These are phyloP conservation scores for Scaptomyza tumidula DNA, from an alignment of 2,888 invertebrate genomes.

Conservation along the genomic window DNA sequence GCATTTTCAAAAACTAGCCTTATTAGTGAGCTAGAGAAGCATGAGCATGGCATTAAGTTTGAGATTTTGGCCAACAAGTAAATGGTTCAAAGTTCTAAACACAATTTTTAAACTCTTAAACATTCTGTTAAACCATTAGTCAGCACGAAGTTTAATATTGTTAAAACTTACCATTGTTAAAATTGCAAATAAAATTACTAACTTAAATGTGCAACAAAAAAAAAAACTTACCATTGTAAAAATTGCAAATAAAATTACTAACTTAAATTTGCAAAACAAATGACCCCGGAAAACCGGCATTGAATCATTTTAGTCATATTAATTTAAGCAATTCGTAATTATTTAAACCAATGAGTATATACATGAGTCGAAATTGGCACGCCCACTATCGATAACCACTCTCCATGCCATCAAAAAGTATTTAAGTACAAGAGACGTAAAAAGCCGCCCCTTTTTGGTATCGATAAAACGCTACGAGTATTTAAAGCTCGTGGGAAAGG, in stretches of 20 bases:
- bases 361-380: too few relatives aligned
- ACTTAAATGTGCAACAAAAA: background rate
- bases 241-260: slow-evolving; percentile 18
- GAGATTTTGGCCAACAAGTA: slow-evolving; percentile 86
- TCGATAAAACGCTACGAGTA: too few relatives aligned
- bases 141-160: slow-evolving; percentile 1
- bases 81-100: background rate
- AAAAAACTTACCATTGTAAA: background rate
- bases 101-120: background rate
- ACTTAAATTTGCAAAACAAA: background rate
- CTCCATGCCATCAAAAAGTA: too few relatives aligned
- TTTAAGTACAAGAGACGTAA: too few relatives aligned
- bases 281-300: background rate
- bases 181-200: slow-evolving; percentile 18
- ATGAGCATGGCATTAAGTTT: slow-evolving; percentile 88
- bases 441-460: too few relatives aligned
- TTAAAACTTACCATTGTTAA: slow-evolving; percentile 8
- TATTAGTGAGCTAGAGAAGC: slow-evolving; percentile 89
- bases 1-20: slow-evolving; percentile 93
- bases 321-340: background rate
- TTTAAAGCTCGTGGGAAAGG: too few relatives aligned
- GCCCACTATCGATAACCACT: too few relatives aligned
- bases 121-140: background rate
- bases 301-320: background rate
- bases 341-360: too few relatives aligned